Percentiles rank a stretch among this genome's conserved stretches.
These are phyloP conservation scores for Ceratotherium simum DNA, from an alignment of 2,113 vertebrate species.

Conservation along the genomic window DNA sequence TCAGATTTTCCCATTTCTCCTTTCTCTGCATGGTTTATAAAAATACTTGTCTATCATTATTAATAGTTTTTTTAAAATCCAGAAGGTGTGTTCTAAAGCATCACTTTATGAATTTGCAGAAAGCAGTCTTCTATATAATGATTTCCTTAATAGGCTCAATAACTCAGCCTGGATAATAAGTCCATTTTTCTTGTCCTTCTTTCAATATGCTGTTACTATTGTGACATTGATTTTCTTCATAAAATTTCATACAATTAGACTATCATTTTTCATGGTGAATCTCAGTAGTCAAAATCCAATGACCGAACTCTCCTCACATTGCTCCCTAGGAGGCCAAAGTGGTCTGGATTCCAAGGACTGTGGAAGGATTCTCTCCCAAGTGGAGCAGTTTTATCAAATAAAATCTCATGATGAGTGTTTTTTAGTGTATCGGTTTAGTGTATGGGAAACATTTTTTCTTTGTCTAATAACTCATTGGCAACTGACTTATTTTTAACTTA, in stretches of 20 bases:
- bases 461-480: neutral
- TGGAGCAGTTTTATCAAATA: neutral
- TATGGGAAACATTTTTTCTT: slow-evolving; percentile 24
- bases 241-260: neutral
- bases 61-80: neutral
- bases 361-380: neutral
- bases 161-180: neutral
- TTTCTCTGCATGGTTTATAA: neutral
- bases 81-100: neutral
- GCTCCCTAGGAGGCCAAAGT: neutral
- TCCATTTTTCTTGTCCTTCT: neutral
- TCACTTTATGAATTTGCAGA: neutral
- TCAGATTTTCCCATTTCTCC: neutral
- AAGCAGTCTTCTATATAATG: neutral
- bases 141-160: neutral
- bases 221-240: slow-evolving; percentile 19
- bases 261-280: neutral
- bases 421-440: neutral
- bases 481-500: slow-evolving; percentile 31
- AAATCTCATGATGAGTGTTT: neutral
- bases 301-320: neutral
- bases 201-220: neutral
- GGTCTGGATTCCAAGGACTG: neutral
- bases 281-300: neutral
- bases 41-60: neutral